Percentiles rank a stretch among this genome's conserved stretches.
Conservation (phyloP, 2,888 invertebrate genomes). For the Cheilosia pagana region DNA sequence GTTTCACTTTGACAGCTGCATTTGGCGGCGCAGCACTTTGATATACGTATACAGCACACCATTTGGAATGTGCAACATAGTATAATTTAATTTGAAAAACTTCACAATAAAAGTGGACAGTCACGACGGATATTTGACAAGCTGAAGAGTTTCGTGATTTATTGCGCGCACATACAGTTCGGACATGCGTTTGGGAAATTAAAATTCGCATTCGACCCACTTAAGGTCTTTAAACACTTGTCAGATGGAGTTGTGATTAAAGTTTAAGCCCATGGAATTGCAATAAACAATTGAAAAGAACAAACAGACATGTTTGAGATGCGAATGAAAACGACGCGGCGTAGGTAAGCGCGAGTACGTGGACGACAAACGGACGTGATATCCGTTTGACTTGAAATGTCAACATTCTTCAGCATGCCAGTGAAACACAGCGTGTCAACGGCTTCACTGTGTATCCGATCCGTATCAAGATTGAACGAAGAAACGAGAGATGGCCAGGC, state of each 20-base stretch:
- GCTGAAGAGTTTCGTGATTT: conserved; percentile 47
- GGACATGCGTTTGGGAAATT: conserved; percentile 32
- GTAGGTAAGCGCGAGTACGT: neutral
- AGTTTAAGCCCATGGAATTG: neutral
- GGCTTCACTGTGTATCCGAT: conserved; percentile 36
- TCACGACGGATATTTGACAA: conserved; percentile 41
- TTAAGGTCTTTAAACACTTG: conserved; percentile 27
- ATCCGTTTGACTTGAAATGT: conserved; percentile 67
- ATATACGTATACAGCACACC: conserved; percentile 5
- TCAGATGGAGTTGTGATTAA: conserved; percentile 12
- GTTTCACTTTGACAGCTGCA: conserved; percentile 60
- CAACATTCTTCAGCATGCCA: conserved; percentile 60
- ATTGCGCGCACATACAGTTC: conserved; percentile 25
- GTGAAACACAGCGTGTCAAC: conserved; percentile 46
- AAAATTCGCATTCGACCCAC: conserved; percentile 35
- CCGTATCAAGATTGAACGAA: conserved; percentile 63
- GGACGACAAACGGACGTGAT: conserved; percentile 48
- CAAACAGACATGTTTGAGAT: conserved; percentile 2
- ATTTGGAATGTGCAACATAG: conserved; percentile 25
- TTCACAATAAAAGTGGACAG: conserved; percentile 27
- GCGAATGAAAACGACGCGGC: conserved; percentile 13
- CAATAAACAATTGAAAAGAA: conserved; percentile 23
- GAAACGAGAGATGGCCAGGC: conserved; percentile 37
- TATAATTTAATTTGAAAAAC: conserved; percentile 44
- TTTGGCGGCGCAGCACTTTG: conserved; percentile 35